These are phyloP conservation scores for Gymnoscopelus microlampas DNA, from an alignment of 2,797 vertebrate genomes.

Conservation along the genomic window DNA sequence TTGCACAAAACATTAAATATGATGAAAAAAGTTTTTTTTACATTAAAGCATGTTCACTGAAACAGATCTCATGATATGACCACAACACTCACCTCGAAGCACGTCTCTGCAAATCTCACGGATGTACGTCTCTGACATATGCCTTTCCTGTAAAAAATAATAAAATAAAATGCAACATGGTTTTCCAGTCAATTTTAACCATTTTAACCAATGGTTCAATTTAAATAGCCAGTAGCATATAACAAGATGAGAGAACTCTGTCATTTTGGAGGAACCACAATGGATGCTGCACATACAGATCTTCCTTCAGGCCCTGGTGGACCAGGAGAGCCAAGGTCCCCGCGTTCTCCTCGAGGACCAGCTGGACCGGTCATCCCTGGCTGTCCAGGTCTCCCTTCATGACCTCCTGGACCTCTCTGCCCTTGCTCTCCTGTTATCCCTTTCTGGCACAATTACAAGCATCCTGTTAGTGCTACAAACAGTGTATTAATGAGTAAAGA, in stretches of 20 bases:
- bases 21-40: no score
- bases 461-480: constrained; percentile 53
- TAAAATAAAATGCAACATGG: constrained; percentile 22
- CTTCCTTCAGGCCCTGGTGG: constrained; percentile 88
- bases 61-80: constrained; percentile 1
- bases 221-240: constrained; percentile 4
- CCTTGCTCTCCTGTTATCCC: constrained; percentile 92
- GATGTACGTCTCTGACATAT: constrained; percentile 91
- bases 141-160: constrained; percentile 84
- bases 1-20: no score
- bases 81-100: constrained; percentile 87
- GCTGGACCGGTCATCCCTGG: constrained; percentile 83
- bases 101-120: constrained; percentile 93
- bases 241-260: not conserved
- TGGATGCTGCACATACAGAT: constrained; percentile 82
- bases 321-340: constrained; percentile 85
- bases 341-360: constrained; percentile 86
- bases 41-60: no score
- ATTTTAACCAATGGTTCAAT: not conserved
- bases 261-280: not conserved
- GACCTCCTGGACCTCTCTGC: constrained; percentile 84
- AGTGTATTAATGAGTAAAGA: not conserved
- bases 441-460: constrained; percentile 84
- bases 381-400: constrained; percentile 87
- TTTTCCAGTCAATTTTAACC: not conserved